Evolutionary conservation across 2,113 vertebrate genomes (phyloP).

Genomic region (Zosterops pallidus): DNA sequence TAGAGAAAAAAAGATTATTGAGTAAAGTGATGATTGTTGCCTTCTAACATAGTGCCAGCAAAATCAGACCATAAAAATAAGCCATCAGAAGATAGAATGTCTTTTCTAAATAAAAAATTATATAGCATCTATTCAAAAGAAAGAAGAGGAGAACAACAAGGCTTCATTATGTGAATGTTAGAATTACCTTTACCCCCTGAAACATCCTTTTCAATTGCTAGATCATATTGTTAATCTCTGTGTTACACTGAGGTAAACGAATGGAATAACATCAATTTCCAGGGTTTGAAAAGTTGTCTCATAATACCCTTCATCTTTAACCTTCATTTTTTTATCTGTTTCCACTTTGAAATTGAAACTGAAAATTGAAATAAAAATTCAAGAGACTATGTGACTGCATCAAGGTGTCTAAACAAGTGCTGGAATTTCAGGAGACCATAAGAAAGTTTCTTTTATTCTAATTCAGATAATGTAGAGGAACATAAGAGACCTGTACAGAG

Average conservation of each 20-base stretch:
- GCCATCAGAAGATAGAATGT: neutral
- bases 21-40: neutral
- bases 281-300: neutral
- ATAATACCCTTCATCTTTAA: neutral
- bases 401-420: neutral
- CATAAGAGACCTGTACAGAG: neutral
- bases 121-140: neutral
- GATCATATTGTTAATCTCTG: neutral
- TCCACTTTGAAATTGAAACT: neutral
- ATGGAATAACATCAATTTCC: neutral
- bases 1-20: neutral
- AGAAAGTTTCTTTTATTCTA: neutral
- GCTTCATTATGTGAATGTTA: neutral
- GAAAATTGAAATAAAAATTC: constrained; percentile 7
- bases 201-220: neutral
- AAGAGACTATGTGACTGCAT: neutral
- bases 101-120: neutral
- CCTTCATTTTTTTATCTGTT: neutral
- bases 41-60: neutral
- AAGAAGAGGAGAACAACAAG: neutral
- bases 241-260: neutral
- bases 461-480: neutral
- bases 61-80: neutral
- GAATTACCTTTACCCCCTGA: neutral
- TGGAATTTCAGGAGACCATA: neutral